Percentiles rank a stretch among this genome's conserved stretches.
Conservation (phyloP, 2,797 vertebrate genomes). For the Nothura maculosa region DNA sequence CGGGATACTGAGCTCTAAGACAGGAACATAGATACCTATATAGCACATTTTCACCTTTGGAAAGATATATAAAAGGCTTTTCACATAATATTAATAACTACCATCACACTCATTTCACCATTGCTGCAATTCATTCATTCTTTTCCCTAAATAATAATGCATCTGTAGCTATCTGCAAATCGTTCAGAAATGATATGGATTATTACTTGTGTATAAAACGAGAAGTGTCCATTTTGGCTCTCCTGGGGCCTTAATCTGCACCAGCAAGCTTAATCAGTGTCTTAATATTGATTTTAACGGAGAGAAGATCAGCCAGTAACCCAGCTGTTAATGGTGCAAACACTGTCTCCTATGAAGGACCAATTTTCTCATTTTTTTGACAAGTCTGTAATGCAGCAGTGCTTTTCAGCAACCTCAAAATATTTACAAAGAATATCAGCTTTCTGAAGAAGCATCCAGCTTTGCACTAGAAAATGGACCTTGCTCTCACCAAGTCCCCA, state of each 20-base stretch:
- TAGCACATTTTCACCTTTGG: background rate
- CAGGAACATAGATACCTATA: background rate
- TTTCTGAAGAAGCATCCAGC: background rate
- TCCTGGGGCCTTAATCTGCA: background rate
- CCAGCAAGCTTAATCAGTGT: background rate
- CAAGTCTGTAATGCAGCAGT: background rate
- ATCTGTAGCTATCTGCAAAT: background rate
- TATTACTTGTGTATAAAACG: background rate
- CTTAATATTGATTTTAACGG: background rate
- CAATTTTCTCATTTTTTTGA: background rate
- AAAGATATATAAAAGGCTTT: background rate
- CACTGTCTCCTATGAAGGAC: background rate
- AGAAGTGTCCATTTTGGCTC: background rate
- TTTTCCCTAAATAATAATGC: background rate
- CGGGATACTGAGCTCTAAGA: background rate
- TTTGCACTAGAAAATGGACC: background rate
- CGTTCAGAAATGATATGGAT: background rate
- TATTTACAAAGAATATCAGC: background rate
- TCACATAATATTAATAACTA: background rate
- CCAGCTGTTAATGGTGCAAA: accelerated
- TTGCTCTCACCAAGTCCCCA: background rate
- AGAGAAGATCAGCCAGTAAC: background rate
- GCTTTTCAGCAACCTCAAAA: background rate
- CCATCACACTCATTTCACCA: background rate
- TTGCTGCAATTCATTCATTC: background rate